Evolutionary conservation across 1,140 invertebrate genomes (phyloP), one percentile per base, ranked within the genome.

Genomic region (Dreissena polymorpha): DNA sequence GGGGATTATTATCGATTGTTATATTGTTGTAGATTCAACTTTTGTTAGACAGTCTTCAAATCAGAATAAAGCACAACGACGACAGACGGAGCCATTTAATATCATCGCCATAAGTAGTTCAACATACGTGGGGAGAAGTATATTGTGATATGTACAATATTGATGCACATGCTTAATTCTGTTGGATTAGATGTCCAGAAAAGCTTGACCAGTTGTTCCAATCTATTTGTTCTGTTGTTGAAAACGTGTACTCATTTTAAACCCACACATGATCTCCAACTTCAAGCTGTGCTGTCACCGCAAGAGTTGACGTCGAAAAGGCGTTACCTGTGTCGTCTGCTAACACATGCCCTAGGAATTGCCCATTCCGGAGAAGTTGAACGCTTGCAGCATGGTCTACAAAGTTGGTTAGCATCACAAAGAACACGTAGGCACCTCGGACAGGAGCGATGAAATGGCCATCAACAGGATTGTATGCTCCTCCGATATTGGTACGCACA

Each of bases 181-280:
- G 13, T 29, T 16, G 27, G 23, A 76, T 51, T 18, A 76, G 74
- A 67, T 76, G 74, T 63, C 73, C 73, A 10, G 73, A 75, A 25
- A 75, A 75, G n/a, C 14, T 14, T n/a, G 57, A 64, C 27, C 39
- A 75, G 7, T 76, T 53, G 16, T 23, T 7, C 49, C 74, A 57
- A 49, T 76, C 39, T 49, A 76, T 10, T 25, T 65, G 10, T 76
- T 76, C 74, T 14, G 49, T 21, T 21, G 63, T 21, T 10, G 74
- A 67, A n/a, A 64, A 65, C 10, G 60, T 18, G 10, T 27, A n/a
- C 21, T 76, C 74, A 50, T 76, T 67, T n/a, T 67, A 57, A 10
- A 67, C 74, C 74, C 74, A 76, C 12, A 76, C 74, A 51, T 76
- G 60, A 12, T 76, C 74, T 13, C 74, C 74, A 2, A 25, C 18